phyloP scores from a whole-genome alignment of 1,140 invertebrate genomes.

The Micrasema minimum region DNA sequence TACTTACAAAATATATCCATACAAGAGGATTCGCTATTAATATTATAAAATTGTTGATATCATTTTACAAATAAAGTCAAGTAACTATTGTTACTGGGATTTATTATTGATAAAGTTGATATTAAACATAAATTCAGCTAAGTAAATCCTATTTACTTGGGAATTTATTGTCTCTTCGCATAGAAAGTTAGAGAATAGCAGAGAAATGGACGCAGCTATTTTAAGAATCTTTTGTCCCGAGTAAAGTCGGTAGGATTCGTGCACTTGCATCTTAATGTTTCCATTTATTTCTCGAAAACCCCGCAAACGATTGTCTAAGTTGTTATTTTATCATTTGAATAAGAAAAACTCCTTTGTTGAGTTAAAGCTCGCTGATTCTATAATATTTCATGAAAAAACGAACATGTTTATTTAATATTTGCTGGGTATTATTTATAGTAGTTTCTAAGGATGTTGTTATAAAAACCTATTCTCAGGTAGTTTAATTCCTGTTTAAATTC shows the following conservation, averaged over 20 bases:
- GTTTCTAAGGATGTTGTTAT: background rate
- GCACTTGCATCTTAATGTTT: constrained; percentile 40
- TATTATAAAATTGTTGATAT: no score
- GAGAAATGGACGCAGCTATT: constrained; percentile 6
- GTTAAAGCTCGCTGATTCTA: background rate
- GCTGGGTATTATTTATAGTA: background rate
- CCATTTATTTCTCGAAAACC: constrained; percentile 14
- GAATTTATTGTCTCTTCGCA: background rate
- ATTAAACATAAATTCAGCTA: background rate
- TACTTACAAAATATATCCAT: no score
- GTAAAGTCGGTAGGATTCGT: constrained; percentile 21
- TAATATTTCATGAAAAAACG: background rate
- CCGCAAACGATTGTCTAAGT: background rate
- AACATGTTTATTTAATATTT: background rate
- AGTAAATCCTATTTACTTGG: background rate
- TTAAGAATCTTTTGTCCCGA: constrained; percentile 19
- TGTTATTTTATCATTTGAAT: background rate
- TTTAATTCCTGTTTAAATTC: no score
- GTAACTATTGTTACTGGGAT: no score
- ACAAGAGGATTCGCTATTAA: no score
- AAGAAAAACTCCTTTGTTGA: background rate
- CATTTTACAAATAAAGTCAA: no score
- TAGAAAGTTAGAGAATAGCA: constrained; percentile 3
- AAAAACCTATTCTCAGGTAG: no score
- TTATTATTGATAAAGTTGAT: no score